These are phyloP conservation scores for Bradynema listronoti DNA, from an alignment of 1,140 invertebrate genomes.

Conservation along the genomic window DNA sequence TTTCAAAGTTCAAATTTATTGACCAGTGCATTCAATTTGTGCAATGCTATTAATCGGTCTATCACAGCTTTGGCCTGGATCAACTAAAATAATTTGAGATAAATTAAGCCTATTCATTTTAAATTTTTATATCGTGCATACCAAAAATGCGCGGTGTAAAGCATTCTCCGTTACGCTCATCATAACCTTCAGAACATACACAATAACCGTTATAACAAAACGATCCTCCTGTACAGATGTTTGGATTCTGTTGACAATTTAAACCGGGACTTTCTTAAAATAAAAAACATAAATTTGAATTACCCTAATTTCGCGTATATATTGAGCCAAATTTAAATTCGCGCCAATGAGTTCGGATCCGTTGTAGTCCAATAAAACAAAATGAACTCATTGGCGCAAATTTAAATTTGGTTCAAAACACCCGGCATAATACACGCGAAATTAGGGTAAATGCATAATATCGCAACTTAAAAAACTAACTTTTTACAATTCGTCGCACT, in stretches of 20 bases:
- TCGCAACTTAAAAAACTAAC: slow-evolving; percentile 10
- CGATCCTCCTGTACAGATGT: slow-evolving; percentile 37
- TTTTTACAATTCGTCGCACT: slow-evolving; percentile 30
- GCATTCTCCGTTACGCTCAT: slow-evolving; percentile 38
- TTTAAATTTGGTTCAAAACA: no score
- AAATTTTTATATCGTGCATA: slow-evolving; percentile 1
- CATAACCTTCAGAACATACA: slow-evolving; percentile 38
- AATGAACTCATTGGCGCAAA: no score
- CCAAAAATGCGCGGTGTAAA: slow-evolving; percentile 37
- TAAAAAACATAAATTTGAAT: no score
- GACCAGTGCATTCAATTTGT: slow-evolving; percentile 30
- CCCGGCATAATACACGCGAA: no score
- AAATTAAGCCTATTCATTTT: neutral
- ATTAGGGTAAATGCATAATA: no score
- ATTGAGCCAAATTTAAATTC: no score
- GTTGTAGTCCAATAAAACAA: no score
- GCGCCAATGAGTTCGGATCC: no score
- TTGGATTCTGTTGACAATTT: slow-evolving; percentile 35
- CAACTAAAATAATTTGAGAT: slow-evolving; percentile 30
- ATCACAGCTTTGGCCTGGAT: slow-evolving; percentile 36
- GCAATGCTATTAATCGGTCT: slow-evolving; percentile 24
- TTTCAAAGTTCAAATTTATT: neutral
- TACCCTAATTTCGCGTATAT: no score
- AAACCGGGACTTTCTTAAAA: slow-evolving; percentile 35
- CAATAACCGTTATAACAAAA: slow-evolving; percentile 43